Base-by-base conservation (phyloP, 2,888 invertebrate species). In the Spatulosminthurus flaviceps region DNA sequence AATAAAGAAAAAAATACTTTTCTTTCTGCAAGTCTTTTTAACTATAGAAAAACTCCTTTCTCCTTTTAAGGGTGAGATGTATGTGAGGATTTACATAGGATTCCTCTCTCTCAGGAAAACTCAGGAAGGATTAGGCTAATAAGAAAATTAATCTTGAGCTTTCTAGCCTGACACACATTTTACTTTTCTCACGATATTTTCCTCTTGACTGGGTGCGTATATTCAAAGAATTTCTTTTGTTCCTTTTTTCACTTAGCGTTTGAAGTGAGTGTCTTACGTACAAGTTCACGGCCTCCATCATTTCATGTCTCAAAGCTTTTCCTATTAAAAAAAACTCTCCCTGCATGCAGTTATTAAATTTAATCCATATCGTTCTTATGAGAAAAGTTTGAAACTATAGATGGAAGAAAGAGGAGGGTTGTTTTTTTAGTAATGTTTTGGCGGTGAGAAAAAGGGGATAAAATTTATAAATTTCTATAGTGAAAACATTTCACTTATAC, bases 81-180 rank as follows among this genome's bases (percentile, higher is more conserved):
- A n/a, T n/a, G n/a, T n/a, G n/a, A n/a, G n/a, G n/a, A n/a, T n/a
- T n/a, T n/a, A n/a, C 9, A 41, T 41, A 7, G 41, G 41, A 41
- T 41, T 41, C 41, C 9, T 41, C 41, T 41, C 41, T 41, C 9
- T 41, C 7, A 41, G 41, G 41, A 51, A 51, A 51, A n/a, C 51
- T 1, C 22, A 29, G 64, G 79, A 70, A 73, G 82, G 81, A 81
- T 82, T 82, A 82, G 80, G 79, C 79, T 82, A 82, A 82, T 82
- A 82, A 81, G 81, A 81, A 82, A 82, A 82, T 82, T 82, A 82
- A 82, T 82, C 81, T 81, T 28, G 76, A 26, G 67, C 41, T 60
- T 43, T 73, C 43, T 78, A 80, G 74, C 60, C 81, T 81, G 81
- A 80, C 82, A 82, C 80, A 82, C 78, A 81, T 82, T 81, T 80